Conservation (phyloP, 2,888 invertebrate species). For the Drosophila borealis region DNA sequence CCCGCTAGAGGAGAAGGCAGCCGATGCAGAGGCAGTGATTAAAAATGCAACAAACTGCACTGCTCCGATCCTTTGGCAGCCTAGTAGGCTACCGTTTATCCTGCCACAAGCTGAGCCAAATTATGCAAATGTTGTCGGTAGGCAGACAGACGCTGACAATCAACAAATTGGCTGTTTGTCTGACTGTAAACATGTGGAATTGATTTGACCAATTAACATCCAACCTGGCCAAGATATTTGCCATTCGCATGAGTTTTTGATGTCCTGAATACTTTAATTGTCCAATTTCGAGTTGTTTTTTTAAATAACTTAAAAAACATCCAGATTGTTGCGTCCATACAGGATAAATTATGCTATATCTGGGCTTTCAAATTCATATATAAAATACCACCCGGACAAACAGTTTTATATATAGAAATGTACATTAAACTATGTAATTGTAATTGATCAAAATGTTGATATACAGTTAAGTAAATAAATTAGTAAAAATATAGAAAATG, state of each 20-base stretch:
- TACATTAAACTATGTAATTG: too few relatives aligned
- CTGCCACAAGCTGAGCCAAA: conserved; percentile 18
- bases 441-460: too few relatives aligned
- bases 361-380: not conserved
- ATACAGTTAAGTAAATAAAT: too few relatives aligned
- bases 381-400: too few relatives aligned
- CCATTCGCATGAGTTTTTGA: conserved; percentile 25
- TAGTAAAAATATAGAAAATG: too few relatives aligned
- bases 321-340: conserved; percentile 20
- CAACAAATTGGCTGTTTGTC: conserved; percentile 73
- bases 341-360: not conserved
- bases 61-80: conserved; percentile 23
- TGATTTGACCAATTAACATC: conserved; percentile 71
- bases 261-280: conserved; percentile 43
- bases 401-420: too few relatives aligned
- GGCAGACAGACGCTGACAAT: conserved; percentile 47
- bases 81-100: conserved; percentile 29
- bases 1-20: conserved; percentile 42
- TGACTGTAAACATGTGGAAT: conserved; percentile 58
- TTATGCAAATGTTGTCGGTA: conserved; percentile 49
- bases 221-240: conserved; percentile 26
- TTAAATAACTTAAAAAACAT: conserved; percentile 42
- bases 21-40: conserved; percentile 49
- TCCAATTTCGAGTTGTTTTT: conserved; percentile 49
- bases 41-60: conserved; percentile 73